Evolutionary conservation across 2,888 invertebrate species (phyloP).

Genomic region (Rhingia campestris): DNA sequence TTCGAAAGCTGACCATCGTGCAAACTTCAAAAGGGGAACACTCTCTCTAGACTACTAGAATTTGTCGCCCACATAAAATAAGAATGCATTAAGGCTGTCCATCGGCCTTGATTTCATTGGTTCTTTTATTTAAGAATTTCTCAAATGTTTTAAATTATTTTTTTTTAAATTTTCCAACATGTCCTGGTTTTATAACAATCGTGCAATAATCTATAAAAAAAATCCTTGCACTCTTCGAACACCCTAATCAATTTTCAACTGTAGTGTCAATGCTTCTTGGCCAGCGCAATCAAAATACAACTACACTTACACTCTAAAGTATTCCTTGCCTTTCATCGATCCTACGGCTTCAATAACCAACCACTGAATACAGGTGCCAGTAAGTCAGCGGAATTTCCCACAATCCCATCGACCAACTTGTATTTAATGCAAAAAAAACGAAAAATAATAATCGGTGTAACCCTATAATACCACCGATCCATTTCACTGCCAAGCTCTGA

Average conservation of each 20-base stretch:
- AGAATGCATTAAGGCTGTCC: no score
- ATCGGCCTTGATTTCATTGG: no score
- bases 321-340: constrained; percentile 2
- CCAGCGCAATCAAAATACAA: neutral
- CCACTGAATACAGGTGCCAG: constrained; percentile 56
- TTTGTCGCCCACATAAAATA: no score
- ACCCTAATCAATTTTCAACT: constrained; percentile 36
- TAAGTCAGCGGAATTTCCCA: constrained; percentile 41
- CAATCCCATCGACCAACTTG: neutral
- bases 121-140: no score
- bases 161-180: no score
- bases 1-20: no score
- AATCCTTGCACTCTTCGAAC: neutral
- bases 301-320: constrained; percentile 20
- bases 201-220: no score
- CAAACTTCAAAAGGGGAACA: no score
- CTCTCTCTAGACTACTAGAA: no score
- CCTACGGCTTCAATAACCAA: neutral
- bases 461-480: constrained; percentile 66
- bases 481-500: constrained; percentile 49
- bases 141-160: no score
- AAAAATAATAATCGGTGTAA: constrained; percentile 65
- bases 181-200: no score
- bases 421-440: constrained; percentile 36
- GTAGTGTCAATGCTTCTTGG: constrained; percentile 11